Conservation (phyloP, 2,888 invertebrate species). For the Diploptera punctata region DNA sequence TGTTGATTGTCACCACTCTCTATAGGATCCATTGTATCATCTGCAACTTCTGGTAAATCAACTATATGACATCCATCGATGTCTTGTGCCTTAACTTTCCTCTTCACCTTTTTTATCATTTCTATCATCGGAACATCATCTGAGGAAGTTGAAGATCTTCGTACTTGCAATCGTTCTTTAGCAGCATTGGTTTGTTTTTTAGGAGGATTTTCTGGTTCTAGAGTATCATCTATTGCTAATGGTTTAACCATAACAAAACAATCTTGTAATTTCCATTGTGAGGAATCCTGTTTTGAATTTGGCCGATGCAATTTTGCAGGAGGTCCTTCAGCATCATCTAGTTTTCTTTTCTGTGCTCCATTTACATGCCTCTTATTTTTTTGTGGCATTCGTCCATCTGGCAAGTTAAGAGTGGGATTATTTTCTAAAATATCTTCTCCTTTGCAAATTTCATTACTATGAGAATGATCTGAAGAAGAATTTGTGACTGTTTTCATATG, state of each 20-base stretch:
- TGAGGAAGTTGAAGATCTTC: neutral
- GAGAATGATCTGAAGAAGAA: neutral
- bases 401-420: neutral
- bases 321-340: neutral
- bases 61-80: neutral
- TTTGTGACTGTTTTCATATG: neutral
- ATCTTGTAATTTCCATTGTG: neutral
- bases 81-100: neutral
- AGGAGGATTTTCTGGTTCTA: neutral
- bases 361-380: neutral
- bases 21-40: neutral
- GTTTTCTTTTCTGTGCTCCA: slow-evolving; percentile 9
- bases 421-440: neutral
- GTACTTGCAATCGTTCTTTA: neutral
- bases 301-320: neutral
- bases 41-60: neutral
- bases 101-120: neutral
- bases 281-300: neutral
- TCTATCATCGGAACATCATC: neutral
- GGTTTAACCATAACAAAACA: slow-evolving; percentile 21
- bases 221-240: neutral
- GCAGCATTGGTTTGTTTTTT: neutral
- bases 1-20: neutral
- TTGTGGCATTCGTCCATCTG: neutral
- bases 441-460: no score